Percentiles rank a stretch among this genome's conserved stretches.
Evolutionary conservation across 2,888 invertebrate species (phyloP).

Genomic region (Drosophila basisetae): DNA sequence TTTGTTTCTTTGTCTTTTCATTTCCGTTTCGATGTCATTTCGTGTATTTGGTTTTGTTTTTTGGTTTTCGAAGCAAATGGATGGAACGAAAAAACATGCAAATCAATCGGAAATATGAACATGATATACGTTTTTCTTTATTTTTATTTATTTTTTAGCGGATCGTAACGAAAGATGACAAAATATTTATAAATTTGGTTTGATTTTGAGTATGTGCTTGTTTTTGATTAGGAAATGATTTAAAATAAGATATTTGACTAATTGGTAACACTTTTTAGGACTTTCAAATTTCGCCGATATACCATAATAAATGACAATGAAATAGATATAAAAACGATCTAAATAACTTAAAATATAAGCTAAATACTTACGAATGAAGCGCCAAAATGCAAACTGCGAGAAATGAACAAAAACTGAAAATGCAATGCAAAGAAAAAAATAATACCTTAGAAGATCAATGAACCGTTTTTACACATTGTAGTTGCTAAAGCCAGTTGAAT

Average conservation of each 20-base stretch:
- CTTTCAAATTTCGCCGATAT: conserved; percentile 32
- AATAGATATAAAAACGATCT: conserved; percentile 42
- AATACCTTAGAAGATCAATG: conserved; percentile 19
- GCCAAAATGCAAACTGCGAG: conserved; percentile 65
- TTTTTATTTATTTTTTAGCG: conserved; percentile 5
- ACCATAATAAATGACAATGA: conserved; percentile 41
- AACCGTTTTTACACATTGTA: conserved; percentile 32
- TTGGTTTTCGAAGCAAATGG: conserved; percentile 27
- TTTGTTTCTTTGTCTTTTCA: conserved; percentile 39
- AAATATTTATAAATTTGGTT: conserved; percentile 4
- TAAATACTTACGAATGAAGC: conserved; percentile 59
- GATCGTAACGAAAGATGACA: conserved; percentile 7
- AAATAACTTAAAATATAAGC: conserved; percentile 48
- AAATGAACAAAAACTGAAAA: conserved; percentile 43
- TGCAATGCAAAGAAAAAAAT: conserved; percentile 9
- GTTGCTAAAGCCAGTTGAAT: conserved; percentile 58
- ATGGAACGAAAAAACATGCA: conserved; percentile 4
- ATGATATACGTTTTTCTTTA: conserved; percentile 5
- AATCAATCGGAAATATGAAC: conserved; percentile 18
- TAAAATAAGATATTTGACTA: conserved; percentile 3
- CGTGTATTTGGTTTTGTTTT: conserved; percentile 66
- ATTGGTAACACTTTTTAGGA: conserved; percentile 18
- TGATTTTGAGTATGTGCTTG: conserved; percentile 16
- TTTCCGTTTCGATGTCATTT: conserved; percentile 68
- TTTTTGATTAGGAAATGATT: conserved; percentile 11